Evolutionary conservation across 1,140 invertebrate species (phyloP).

Genomic region (Harpegnathos saltator): DNA sequence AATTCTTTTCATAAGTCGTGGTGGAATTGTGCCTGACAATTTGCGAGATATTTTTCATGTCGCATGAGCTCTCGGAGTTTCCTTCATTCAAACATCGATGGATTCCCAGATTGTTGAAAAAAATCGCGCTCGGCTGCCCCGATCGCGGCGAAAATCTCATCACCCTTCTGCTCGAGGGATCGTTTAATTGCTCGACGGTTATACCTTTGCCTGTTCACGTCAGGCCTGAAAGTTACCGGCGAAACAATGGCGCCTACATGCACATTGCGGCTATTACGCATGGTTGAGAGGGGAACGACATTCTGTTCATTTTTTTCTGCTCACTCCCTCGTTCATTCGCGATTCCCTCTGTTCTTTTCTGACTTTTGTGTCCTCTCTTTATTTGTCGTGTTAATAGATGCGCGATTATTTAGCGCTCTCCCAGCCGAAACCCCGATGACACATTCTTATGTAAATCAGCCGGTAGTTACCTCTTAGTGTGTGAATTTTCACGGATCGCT

Average conservation of each 20-base stretch:
- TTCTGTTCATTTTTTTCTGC: background rate
- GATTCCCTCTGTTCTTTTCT: background rate
- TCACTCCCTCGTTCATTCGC: background rate
- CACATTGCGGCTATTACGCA: slow-evolving; percentile 72
- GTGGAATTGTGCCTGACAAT: too few species aligned
- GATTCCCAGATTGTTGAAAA: slow-evolving; percentile 3
- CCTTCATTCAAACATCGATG: too few species aligned
- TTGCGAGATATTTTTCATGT: too few species aligned
- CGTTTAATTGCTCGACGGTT: slow-evolving; percentile 61
- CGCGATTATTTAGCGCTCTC: slow-evolving; percentile 33
- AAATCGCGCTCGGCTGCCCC: slow-evolving; percentile 4
- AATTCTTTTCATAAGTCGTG: too few species aligned
- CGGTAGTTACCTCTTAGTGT: slow-evolving; percentile 6
- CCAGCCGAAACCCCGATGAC: background rate
- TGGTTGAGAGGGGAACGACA: slow-evolving; percentile 69
- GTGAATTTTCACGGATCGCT: slow-evolving; percentile 37
- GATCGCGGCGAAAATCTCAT: slow-evolving; percentile 30
- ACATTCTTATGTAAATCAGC: slow-evolving; percentile 22
- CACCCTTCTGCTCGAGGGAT: slow-evolving; percentile 52
- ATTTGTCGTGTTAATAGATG: slow-evolving; percentile 33
- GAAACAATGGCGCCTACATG: slow-evolving; percentile 65
- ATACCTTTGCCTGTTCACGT: slow-evolving; percentile 22
- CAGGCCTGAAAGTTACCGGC: slow-evolving; percentile 47
- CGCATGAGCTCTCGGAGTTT: background rate
- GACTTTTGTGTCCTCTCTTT: background rate